Percentiles rank a stretch among this genome's conserved stretches.
Evolutionary conservation across 2,888 invertebrate genomes (phyloP).

Genomic region (Torymus texanus): DNA sequence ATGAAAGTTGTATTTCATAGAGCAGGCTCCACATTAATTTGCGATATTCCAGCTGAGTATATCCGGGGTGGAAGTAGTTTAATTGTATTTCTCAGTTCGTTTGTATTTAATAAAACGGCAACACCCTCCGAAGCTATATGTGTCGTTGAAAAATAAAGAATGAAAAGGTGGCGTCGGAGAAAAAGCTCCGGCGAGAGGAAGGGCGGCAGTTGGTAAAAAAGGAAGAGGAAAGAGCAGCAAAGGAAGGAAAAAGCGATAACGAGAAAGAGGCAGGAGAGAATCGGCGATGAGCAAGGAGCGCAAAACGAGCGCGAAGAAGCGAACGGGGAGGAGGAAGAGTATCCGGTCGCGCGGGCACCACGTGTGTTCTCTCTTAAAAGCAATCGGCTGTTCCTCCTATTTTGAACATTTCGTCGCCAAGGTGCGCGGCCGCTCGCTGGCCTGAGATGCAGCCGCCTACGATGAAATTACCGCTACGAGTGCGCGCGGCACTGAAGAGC

Average conservation of each 20-base stretch:
- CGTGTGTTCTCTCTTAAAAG: slow-evolving; percentile 68
- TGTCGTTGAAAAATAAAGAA: slow-evolving; percentile 32
- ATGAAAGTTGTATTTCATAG: too few species aligned
- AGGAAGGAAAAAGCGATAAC: slow-evolving; percentile 47
- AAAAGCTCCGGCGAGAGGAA: slow-evolving; percentile 17
- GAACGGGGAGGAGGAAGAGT: slow-evolving; percentile 16
- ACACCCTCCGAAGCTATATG: background rate
- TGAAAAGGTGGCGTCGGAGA: slow-evolving; percentile 23
- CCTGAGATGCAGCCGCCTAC: slow-evolving; percentile 59
- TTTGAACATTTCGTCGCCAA: slow-evolving; percentile 70
- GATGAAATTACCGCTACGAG: slow-evolving; percentile 67
- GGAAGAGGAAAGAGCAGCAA: slow-evolving; percentile 4
- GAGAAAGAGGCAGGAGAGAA: slow-evolving; percentile 45
- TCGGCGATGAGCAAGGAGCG: slow-evolving; percentile 29
- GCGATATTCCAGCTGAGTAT: slow-evolving; percentile 27
- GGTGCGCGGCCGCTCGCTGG: slow-evolving; percentile 43
- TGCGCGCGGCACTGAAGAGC: too few species aligned
- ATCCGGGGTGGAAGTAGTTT: slow-evolving; percentile 11
- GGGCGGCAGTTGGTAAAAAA: slow-evolving; percentile 53
- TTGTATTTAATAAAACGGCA: slow-evolving; percentile 50
- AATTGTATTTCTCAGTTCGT: slow-evolving; percentile 46
- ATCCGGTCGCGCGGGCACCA: slow-evolving; percentile 50
- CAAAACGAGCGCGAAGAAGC: slow-evolving; percentile 29
- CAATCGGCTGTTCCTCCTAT: slow-evolving; percentile 71
- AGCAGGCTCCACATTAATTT: slow-evolving; percentile 17